Evolutionary conservation across 2,797 vertebrate species (phyloP).

Genomic region (Brachyalestes nurse): DNA sequence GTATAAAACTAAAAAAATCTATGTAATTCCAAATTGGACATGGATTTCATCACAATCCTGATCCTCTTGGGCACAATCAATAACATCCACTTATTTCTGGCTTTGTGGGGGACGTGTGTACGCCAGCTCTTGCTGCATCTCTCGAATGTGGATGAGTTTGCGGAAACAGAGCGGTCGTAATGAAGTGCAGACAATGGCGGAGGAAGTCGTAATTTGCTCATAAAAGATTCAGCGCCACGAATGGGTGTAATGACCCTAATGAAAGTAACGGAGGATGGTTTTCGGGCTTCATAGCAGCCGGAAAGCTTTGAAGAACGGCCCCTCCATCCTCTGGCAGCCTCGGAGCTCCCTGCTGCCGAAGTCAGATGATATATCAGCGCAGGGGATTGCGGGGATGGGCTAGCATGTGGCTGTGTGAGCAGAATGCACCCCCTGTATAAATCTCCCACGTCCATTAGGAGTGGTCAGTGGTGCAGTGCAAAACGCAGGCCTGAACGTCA

Average conservation of each 20-base stretch:
- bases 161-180: not conserved
- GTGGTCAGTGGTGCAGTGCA: constrained; percentile 42
- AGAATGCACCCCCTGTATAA: constrained; percentile 42
- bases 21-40: not conserved
- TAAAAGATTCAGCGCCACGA: constrained; percentile 34
- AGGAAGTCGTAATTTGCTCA: constrained; percentile 23
- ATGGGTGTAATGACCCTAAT: constrained; percentile 14
- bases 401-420: constrained; percentile 11
- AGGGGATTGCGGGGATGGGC: constrained; percentile 15
- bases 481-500: constrained; percentile 51
- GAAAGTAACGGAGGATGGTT: constrained; percentile 4
- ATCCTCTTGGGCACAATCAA: not conserved
- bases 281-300: not conserved
- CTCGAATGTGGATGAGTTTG: not conserved
- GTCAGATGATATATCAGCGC: constrained; percentile 22
- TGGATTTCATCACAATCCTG: not conserved
- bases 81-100: not conserved
- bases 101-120: not conserved
- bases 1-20: not conserved
- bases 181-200: constrained; percentile 10
- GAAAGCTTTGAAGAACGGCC: constrained; percentile 12
- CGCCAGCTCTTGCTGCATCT: not conserved
- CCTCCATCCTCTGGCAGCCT: not conserved
- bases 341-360: not conserved
- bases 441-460: constrained; percentile 54